phyloP scores from a whole-genome alignment of 2,113 vertebrate genomes.

The Notiomystis cincta region DNA sequence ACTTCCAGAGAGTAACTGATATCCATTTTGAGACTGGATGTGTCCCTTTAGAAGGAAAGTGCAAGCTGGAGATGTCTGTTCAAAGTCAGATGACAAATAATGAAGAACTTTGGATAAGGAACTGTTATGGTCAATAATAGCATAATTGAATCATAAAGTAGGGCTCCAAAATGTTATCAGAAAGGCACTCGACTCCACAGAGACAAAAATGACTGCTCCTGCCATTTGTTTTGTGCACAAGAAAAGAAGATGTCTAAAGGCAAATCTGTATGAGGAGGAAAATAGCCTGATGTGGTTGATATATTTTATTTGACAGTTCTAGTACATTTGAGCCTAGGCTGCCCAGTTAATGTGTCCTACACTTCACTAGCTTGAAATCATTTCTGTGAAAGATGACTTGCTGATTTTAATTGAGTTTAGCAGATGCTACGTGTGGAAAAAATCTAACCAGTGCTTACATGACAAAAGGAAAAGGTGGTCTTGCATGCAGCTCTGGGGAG shows the following conservation, averaged over 20 bases:
- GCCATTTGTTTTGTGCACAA: constrained; percentile 1
- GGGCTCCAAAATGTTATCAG: neutral
- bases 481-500: neutral
- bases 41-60: neutral
- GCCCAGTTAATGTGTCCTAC: constrained; percentile 60
- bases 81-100: neutral
- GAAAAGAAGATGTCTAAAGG: constrained; percentile 48
- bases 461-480: constrained; percentile 45
- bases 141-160: neutral
- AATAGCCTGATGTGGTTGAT: constrained; percentile 49
- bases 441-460: constrained; percentile 46
- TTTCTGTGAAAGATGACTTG: constrained; percentile 61
- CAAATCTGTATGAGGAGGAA: constrained; percentile 27
- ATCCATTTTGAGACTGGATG: neutral
- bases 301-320: constrained; percentile 60
- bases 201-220: constrained; percentile 6
- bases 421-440: constrained; percentile 54
- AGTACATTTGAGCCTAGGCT: constrained; percentile 46
- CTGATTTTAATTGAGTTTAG: constrained; percentile 61
- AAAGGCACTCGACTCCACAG: neutral
- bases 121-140: neutral
- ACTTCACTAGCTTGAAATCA: constrained; percentile 70
- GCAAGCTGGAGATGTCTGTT: neutral
- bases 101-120: neutral
- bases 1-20: neutral